Conservation (phyloP, 2,888 invertebrate species). For the Melipona beecheii region DNA sequence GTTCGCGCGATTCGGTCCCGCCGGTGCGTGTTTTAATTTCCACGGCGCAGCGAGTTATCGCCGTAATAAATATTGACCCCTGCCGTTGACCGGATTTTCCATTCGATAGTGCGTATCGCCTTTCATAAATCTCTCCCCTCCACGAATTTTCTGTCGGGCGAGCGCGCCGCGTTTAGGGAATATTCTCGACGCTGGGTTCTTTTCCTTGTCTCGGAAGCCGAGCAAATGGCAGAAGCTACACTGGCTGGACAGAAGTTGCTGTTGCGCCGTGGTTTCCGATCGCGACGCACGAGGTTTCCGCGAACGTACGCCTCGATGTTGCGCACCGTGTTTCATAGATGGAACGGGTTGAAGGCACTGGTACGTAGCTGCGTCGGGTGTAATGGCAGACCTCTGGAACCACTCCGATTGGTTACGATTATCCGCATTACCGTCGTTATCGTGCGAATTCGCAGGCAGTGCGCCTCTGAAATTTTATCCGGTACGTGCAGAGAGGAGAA, state of each 20-base stretch:
- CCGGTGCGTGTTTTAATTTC: slow-evolving; percentile 35
- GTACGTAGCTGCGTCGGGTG: slow-evolving; percentile 42
- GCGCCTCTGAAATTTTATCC: slow-evolving; percentile 1
- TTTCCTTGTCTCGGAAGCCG: not conserved
- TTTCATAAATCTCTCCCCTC: slow-evolving; percentile 34
- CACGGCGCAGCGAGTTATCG: slow-evolving; percentile 39
- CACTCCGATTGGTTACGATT: slow-evolving; percentile 36
- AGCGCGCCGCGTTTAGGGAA: not conserved
- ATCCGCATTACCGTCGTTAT: slow-evolving; percentile 33
- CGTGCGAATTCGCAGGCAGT: slow-evolving; percentile 30
- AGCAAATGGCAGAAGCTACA: not conserved
- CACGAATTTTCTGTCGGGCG: slow-evolving; percentile 22
- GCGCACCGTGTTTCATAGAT: slow-evolving; percentile 44
- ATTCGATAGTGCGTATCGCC: slow-evolving; percentile 24
- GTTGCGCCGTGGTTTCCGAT: slow-evolving; percentile 36
- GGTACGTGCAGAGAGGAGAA: not conserved
- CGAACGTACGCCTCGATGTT: slow-evolving; percentile 54
- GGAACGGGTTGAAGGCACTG: slow-evolving; percentile 41
- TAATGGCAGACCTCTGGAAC: slow-evolving; percentile 49
- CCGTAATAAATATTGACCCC: slow-evolving; percentile 31
- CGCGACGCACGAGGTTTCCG: slow-evolving; percentile 37
- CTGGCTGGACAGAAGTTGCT: not conserved
- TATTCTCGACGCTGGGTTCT: slow-evolving; percentile 6
- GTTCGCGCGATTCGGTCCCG: slow-evolving; percentile 6
- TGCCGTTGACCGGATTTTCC: slow-evolving; percentile 6